A percentile compares a stretch with the other conserved stretches of the same genome.
phyloP scores from a whole-genome alignment of 2,797 vertebrate species.

The Acrossocheilus fasciatus region DNA sequence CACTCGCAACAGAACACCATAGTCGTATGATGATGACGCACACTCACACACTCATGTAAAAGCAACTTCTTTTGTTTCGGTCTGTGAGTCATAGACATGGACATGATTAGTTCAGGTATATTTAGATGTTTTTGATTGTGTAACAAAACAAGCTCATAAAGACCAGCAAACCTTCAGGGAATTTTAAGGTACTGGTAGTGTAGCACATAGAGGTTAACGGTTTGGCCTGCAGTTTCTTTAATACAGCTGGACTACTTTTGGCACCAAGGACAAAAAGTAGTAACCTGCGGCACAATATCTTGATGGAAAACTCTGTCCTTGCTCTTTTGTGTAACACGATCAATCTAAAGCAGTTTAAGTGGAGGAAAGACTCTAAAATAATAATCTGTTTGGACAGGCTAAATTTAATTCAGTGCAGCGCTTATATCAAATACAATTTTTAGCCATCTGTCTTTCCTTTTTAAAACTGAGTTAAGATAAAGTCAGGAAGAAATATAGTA shows the following conservation, averaged over 20 bases:
- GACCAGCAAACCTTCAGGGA: slow-evolving; percentile 18
- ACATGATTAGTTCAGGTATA: slow-evolving; percentile 42
- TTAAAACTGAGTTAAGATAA: slow-evolving; percentile 18
- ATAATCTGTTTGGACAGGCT: slow-evolving; percentile 20
- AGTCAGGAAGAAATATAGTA: slow-evolving; percentile 21
- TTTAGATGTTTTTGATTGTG: slow-evolving; percentile 37
- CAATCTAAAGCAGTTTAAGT: slow-evolving; percentile 33
- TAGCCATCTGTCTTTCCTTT: slow-evolving; percentile 8
- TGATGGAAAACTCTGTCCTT: slow-evolving; percentile 32
- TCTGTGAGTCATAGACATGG: slow-evolving; percentile 29
- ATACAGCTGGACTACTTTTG: slow-evolving; percentile 13
- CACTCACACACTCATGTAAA: slow-evolving; percentile 1
- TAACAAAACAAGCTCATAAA: slow-evolving; percentile 25
- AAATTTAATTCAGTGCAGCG: slow-evolving; percentile 28
- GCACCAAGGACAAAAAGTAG: slow-evolving; percentile 22
- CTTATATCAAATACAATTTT: slow-evolving; percentile 19
- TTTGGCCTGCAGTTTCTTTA: slow-evolving; percentile 1
- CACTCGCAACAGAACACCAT: slow-evolving; percentile 31
- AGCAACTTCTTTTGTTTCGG: slow-evolving; percentile 14
- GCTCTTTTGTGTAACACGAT: slow-evolving; percentile 11
- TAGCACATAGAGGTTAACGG: neutral
- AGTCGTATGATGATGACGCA: slow-evolving; percentile 36
- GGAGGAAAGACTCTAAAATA: slow-evolving; percentile 19
- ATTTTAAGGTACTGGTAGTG: slow-evolving; percentile 21
- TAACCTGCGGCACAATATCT: neutral